These are phyloP conservation scores for Prunella strophiata DNA, from an alignment of 2,797 vertebrate species.

Conservation along the genomic window DNA sequence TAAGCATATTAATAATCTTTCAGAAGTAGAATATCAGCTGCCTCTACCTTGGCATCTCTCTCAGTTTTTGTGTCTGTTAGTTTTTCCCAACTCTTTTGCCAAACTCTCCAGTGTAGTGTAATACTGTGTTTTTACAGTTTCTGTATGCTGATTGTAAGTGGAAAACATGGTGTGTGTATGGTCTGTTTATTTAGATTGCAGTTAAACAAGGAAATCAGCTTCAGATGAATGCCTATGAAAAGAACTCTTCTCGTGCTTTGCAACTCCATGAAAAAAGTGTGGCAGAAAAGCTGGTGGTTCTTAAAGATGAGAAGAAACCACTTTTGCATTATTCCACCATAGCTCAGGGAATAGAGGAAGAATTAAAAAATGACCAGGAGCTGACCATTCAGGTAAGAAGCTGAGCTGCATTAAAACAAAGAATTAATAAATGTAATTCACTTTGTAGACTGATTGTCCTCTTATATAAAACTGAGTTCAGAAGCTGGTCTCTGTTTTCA, in stretches of 20 bases:
- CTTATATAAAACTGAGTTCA: not conserved
- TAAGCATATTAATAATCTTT: not conserved
- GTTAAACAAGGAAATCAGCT: constrained; percentile 91
- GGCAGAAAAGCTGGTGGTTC: constrained; percentile 73
- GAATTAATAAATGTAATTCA: not conserved
- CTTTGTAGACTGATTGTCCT: not conserved
- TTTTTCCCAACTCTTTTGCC: not conserved
- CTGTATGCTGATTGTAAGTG: not conserved
- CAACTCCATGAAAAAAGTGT: not conserved
- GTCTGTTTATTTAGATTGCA: constrained; percentile 82
- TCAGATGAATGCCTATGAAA: constrained; percentile 92
- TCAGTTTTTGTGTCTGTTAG: not conserved
- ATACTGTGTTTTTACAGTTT: not conserved
- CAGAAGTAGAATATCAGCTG: not conserved
- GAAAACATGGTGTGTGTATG: not conserved
- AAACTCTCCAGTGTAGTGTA: not conserved
- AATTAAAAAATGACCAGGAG: constrained; percentile 80
- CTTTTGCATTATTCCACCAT: constrained; percentile 81
- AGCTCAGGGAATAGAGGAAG: constrained; percentile 84
- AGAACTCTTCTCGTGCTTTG: constrained; percentile 47
- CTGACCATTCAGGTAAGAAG: constrained; percentile 78
- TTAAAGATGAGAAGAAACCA: constrained; percentile 83
- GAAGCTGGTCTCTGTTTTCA: not conserved
- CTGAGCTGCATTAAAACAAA: not conserved
- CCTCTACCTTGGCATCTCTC: not conserved